These are phyloP conservation scores for Phortica okadai DNA, from an alignment of 2,888 invertebrate species.

Conservation along the genomic window DNA sequence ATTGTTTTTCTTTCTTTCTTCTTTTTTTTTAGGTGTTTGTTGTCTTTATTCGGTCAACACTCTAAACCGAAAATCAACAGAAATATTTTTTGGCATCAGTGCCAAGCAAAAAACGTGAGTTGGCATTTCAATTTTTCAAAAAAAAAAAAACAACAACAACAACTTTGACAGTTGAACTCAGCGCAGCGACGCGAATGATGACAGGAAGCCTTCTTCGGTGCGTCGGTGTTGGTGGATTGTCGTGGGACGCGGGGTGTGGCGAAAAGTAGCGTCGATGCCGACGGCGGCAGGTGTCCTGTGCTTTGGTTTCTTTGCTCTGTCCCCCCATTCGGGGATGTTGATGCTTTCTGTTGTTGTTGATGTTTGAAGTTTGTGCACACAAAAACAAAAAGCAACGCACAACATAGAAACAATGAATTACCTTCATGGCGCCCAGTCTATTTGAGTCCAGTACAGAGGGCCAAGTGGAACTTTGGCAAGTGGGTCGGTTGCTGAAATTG, in stretches of 20 bases:
- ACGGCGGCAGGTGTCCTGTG: slow-evolving; percentile 27
- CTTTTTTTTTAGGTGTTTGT: not conserved
- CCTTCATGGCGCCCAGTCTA: not conserved
- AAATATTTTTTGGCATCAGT: slow-evolving; percentile 52
- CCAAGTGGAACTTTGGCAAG: slow-evolving; percentile 51
- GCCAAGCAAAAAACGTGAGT: slow-evolving; percentile 60
- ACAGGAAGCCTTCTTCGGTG: slow-evolving; percentile 49
- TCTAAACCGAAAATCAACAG: slow-evolving; percentile 70
- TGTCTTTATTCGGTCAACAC: slow-evolving; percentile 67
- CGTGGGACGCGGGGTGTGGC: not conserved
- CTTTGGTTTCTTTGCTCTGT: not conserved
- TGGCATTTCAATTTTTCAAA: slow-evolving; percentile 68
- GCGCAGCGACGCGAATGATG: slow-evolving; percentile 52
- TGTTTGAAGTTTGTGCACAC: slow-evolving; percentile 26
- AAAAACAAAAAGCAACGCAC: slow-evolving; percentile 13
- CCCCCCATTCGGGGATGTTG: not conserved
- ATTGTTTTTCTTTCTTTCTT: not conserved
- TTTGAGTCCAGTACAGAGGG: not conserved
- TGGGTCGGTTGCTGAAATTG: slow-evolving; percentile 62
- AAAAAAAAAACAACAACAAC: slow-evolving; percentile 33
- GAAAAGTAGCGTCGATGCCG: not conserved
- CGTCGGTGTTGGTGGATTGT: slow-evolving; percentile 46
- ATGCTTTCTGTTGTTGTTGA: slow-evolving; percentile 24
- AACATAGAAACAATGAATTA: not conserved
- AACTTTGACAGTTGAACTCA: slow-evolving; percentile 54